A percentile compares a stretch with the other conserved stretches of the same genome.
These are phyloP conservation scores for Meta bourneti DNA, from an alignment of 2,888 invertebrate genomes.

Conservation along the genomic window DNA sequence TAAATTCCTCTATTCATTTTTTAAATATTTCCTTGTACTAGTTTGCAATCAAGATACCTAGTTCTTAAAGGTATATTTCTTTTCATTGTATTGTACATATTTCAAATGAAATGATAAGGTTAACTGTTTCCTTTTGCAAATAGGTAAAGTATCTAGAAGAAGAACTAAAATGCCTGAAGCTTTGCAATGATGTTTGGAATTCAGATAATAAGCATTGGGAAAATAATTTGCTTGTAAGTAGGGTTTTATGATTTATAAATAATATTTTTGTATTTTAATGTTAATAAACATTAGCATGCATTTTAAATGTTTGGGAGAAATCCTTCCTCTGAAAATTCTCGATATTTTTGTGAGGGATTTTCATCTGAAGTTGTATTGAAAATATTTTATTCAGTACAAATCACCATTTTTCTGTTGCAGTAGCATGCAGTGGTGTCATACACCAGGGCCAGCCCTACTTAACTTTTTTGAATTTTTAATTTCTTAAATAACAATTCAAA, in stretches of 20 bases:
- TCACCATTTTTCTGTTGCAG: too few species aligned
- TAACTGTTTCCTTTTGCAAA: background rate
- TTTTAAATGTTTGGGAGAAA: too few species aligned
- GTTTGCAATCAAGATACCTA: background rate
- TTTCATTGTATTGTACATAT: slow-evolving; percentile 4
- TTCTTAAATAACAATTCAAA: too few species aligned
- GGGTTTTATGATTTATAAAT: background rate
- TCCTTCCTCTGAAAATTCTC: too few species aligned
- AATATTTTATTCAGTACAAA: too few species aligned
- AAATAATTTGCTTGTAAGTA: slow-evolving; percentile 55
- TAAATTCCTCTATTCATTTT: background rate
- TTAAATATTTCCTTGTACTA: background rate
- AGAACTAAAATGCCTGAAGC: slow-evolving; percentile 47
- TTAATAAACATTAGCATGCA: too few species aligned
- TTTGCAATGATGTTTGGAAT: slow-evolving; percentile 53
- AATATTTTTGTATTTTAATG: too few species aligned
- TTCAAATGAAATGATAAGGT: background rate
- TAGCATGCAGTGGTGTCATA: too few species aligned
- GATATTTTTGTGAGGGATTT: too few species aligned
- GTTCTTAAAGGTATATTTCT: background rate
- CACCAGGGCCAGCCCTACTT: too few species aligned
- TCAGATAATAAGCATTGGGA: slow-evolving; percentile 67
- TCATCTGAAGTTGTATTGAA: too few species aligned
- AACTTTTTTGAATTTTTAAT: too few species aligned
- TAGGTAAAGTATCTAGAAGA: slow-evolving; percentile 55